These are phyloP conservation scores for Dicaeum eximium DNA, from an alignment of 2,113 vertebrate species.

Conservation along the genomic window DNA sequence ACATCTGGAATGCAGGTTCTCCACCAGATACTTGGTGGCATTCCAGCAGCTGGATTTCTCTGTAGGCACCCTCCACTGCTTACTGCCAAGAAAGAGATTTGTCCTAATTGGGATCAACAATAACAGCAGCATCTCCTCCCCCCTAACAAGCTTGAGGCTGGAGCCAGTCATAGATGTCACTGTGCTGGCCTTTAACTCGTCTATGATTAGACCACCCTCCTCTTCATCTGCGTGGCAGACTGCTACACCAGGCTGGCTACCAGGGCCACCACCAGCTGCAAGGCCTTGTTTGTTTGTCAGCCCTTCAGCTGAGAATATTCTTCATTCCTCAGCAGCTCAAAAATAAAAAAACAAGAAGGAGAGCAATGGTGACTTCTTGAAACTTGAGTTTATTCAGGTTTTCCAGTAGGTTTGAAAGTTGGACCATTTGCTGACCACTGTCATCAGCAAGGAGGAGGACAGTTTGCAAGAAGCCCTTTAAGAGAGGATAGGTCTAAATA, in stretches of 20 bases:
- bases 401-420: background rate
- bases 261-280: background rate
- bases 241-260: background rate
- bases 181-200: background rate
- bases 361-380: background rate
- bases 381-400: background rate
- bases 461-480: background rate
- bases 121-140: background rate
- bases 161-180: background rate
- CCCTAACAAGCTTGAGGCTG: background rate
- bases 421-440: background rate
- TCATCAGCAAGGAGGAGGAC: background rate
- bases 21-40: background rate
- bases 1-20: conserved; percentile 40
- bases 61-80: background rate
- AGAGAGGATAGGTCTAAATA: background rate
- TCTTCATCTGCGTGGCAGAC: conserved; percentile 23
- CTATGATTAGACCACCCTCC: background rate
- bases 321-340: background rate
- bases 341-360: background rate
- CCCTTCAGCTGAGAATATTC: background rate
- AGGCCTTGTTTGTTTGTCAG: background rate
- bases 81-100: background rate
- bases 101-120: conserved; percentile 1
- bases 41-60: conserved; percentile 18